phyloP scores from a whole-genome alignment of 2,113 vertebrate genomes.

The Orthochromis malagaraziensis region DNA sequence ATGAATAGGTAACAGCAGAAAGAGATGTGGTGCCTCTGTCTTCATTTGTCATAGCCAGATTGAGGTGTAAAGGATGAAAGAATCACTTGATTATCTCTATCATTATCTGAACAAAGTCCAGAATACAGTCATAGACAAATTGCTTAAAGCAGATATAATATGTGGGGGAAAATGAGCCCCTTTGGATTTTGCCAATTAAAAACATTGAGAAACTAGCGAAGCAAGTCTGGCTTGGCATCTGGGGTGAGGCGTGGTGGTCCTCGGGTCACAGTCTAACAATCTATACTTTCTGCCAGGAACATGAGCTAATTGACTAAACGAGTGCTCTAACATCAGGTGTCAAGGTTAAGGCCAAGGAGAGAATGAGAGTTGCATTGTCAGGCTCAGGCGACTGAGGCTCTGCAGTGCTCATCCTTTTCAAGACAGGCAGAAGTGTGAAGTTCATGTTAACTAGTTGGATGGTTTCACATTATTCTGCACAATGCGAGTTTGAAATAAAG shows the following conservation, averaged over 20 bases:
- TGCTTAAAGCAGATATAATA: background rate
- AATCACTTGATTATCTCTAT: constrained; percentile 27
- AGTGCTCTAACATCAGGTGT: constrained; percentile 6
- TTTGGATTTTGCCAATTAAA: background rate
- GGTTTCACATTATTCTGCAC: background rate
- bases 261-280: constrained; percentile 15
- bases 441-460: constrained; percentile 4
- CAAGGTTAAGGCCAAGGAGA: constrained; percentile 42
- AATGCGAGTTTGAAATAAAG: background rate
- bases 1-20: constrained; percentile 38
- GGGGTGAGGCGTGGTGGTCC: background rate
- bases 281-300: constrained; percentile 18
- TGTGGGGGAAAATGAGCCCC: background rate
- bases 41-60: constrained; percentile 45
- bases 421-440: constrained; percentile 2
- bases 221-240: background rate
- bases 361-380: constrained; percentile 29
- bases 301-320: constrained; percentile 32
- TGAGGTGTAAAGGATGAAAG: constrained; percentile 19
- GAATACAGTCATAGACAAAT: background rate
- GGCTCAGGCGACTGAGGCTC: background rate
- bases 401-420: constrained; percentile 2
- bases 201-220: background rate
- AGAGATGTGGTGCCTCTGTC: constrained; percentile 3
- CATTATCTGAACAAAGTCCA: constrained; percentile 16